A percentile compares a stretch with the other conserved stretches of the same genome.
phyloP scores from a whole-genome alignment of 2,888 invertebrate species.

The Trachelus troglodyta region DNA sequence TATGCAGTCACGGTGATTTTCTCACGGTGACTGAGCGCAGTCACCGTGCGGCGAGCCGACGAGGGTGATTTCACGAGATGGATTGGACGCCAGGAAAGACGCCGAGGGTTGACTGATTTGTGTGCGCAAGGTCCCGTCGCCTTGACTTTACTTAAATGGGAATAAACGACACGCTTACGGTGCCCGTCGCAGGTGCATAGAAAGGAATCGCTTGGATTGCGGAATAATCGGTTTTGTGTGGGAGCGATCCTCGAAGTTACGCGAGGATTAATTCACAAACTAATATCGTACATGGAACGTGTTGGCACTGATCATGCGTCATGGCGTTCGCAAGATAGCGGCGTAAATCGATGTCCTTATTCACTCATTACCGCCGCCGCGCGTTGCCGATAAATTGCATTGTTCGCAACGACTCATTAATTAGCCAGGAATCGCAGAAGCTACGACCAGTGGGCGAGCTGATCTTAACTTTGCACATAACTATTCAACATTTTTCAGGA shows the following conservation, averaged over 20 bases:
- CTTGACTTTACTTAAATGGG: constrained; percentile 61
- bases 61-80: constrained; percentile 60
- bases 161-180: constrained; percentile 49
- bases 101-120: constrained; percentile 60
- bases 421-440: constrained; percentile 2
- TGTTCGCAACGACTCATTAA: constrained; percentile 15
- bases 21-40: constrained; percentile 38
- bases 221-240: constrained; percentile 43
- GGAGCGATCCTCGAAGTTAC: constrained; percentile 24
- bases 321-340: background rate
- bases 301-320: constrained; percentile 4
- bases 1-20: constrained; percentile 31
- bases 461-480: background rate
- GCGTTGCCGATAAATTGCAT: constrained; percentile 17
- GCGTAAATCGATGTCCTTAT: constrained; percentile 8
- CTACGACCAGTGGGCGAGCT: background rate
- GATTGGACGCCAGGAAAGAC: constrained; percentile 48
- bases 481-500: background rate
- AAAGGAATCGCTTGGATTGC: constrained; percentile 49
- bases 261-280: constrained; percentile 19
- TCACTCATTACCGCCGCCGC: constrained; percentile 12
- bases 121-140: constrained; percentile 58
- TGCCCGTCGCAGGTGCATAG: constrained; percentile 47
- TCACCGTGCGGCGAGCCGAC: constrained; percentile 22
- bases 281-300: constrained; percentile 19